These are phyloP conservation scores for Aporophyla nigra DNA, from an alignment of 2,888 invertebrate genomes.

Conservation along the genomic window DNA sequence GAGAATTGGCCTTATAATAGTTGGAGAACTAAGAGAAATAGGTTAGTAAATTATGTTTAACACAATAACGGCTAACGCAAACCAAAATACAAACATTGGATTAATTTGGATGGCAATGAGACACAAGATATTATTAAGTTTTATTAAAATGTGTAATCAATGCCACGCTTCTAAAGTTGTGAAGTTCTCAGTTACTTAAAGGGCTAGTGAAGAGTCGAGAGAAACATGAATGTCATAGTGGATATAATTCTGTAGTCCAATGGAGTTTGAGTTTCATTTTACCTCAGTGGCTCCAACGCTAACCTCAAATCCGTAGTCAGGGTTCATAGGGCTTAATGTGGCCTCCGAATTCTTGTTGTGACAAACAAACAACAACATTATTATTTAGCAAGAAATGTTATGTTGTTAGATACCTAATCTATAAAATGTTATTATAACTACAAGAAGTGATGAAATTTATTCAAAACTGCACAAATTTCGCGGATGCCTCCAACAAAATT, in stretches of 20 bases:
- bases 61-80: neutral
- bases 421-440: neutral
- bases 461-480: neutral
- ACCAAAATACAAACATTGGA: neutral
- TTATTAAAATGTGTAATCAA: neutral
- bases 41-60: neutral
- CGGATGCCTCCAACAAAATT: too few relatives aligned
- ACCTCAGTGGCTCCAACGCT: conserved; percentile 21
- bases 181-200: neutral
- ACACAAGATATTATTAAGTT: neutral
- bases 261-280: conserved; percentile 5
- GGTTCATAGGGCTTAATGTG: neutral
- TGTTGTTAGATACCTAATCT: neutral
- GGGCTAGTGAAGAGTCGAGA: neutral
- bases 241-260: neutral
- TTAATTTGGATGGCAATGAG: neutral
- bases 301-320: conserved; percentile 29
- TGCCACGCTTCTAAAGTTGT: neutral
- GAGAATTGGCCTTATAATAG: neutral
- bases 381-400: neutral
- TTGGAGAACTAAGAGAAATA: neutral
- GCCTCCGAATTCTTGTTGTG: conserved; percentile 26
- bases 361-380: conserved; percentile 7
- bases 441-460: too few relatives aligned
- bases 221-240: neutral